Percentiles rank a stretch among this genome's conserved stretches.
These are phyloP conservation scores for Dendrolimus houi DNA, from an alignment of 2,888 invertebrate species.

Conservation along the genomic window DNA sequence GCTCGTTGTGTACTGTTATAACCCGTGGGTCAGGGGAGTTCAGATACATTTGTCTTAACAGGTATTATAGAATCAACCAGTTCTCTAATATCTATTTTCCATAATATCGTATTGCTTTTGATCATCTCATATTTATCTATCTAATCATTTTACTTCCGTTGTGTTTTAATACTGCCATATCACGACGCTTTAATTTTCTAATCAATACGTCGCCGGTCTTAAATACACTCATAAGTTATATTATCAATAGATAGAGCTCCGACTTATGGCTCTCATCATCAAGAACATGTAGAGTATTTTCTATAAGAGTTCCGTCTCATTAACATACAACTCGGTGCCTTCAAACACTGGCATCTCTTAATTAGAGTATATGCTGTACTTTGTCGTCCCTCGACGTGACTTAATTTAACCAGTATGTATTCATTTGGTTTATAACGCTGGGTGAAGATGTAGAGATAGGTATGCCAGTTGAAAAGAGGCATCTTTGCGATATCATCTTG, in stretches of 20 bases:
- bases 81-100: slow-evolving; percentile 3
- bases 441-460: slow-evolving; percentile 39
- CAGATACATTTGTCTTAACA: no score
- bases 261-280: slow-evolving; percentile 21
- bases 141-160: slow-evolving; percentile 15
- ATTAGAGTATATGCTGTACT: slow-evolving; percentile 33
- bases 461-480: slow-evolving; percentile 27
- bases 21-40: no score
- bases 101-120: slow-evolving; percentile 13
- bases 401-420: slow-evolving; percentile 46
- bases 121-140: slow-evolving; percentile 17
- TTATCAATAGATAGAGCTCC: slow-evolving; percentile 16
- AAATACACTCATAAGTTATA: slow-evolving; percentile 13
- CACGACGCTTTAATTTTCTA: slow-evolving; percentile 16
- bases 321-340: slow-evolving; percentile 24
- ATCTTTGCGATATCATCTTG: slow-evolving; percentile 37
- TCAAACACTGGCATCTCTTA: slow-evolving; percentile 28
- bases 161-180: slow-evolving; percentile 4
- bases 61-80: neutral
- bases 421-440: slow-evolving; percentile 36
- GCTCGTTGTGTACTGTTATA: no score
- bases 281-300: slow-evolving; percentile 21
- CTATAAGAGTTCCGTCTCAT: slow-evolving; percentile 15
- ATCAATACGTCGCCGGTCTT: slow-evolving; percentile 14
- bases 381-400: slow-evolving; percentile 32